phyloP scores from a whole-genome alignment of 2,113 vertebrate species.

The Tonatia bakeri region DNA sequence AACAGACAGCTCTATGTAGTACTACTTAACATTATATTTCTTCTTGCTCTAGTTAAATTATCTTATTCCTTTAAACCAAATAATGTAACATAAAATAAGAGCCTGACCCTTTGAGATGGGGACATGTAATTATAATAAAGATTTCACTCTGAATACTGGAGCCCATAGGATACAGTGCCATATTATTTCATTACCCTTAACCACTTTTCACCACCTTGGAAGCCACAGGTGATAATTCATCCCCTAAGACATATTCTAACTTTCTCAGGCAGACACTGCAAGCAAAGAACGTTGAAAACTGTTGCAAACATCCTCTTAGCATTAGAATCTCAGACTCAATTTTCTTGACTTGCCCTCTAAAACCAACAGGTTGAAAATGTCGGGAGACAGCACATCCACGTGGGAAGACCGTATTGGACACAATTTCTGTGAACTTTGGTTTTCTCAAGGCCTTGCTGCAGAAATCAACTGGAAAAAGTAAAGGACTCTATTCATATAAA shows the following conservation, averaged over 20 bases:
- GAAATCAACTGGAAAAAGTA: neutral
- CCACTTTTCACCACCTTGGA: neutral
- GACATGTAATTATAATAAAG: neutral
- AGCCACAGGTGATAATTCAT: neutral
- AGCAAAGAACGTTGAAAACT: neutral
- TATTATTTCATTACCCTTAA: conserved; percentile 15
- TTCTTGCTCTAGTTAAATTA: conserved; percentile 34
- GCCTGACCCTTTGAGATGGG: conserved; percentile 1
- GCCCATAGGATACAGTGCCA: neutral
- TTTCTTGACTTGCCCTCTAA: neutral
- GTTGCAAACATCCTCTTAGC: neutral
- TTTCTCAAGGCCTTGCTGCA: neutral
- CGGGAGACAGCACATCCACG: neutral
- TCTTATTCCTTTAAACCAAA: neutral
- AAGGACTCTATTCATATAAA: neutral
- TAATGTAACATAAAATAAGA: neutral
- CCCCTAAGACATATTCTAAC: neutral
- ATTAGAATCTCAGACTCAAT: neutral
- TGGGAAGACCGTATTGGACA: neutral
- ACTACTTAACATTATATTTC: conserved; percentile 34
- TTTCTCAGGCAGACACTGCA: neutral
- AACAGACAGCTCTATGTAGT: conserved; percentile 61
- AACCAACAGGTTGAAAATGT: neutral
- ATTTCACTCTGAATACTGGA: neutral
- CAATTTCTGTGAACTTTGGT: neutral